phyloP scores from a whole-genome alignment of 2,888 invertebrate genomes.

The Tenthredo distinguenda region DNA sequence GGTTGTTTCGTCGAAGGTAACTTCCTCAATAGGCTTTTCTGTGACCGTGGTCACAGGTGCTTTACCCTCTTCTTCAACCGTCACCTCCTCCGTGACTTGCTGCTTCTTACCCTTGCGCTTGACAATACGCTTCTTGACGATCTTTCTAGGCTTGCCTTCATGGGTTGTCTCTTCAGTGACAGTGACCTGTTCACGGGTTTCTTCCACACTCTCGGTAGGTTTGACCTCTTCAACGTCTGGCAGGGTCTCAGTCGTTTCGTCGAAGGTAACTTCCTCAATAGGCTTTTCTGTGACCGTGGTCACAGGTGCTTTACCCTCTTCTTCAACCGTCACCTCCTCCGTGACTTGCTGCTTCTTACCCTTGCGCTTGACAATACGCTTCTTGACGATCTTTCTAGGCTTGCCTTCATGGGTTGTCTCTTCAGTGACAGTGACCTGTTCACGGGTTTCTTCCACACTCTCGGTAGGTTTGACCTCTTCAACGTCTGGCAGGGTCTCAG shows the following conservation, averaged over 20 bases:
- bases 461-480: constrained; percentile 40
- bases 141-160: constrained; percentile 67
- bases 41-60: constrained; percentile 72
- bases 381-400: constrained; percentile 68
- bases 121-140: constrained; percentile 49
- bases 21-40: constrained; percentile 68
- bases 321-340: constrained; percentile 77
- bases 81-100: constrained; percentile 68
- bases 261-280: constrained; percentile 64
- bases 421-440: constrained; percentile 73
- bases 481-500: constrained; percentile 52
- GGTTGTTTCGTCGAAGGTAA: constrained; percentile 57
- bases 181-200: constrained; percentile 73
- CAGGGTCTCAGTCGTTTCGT: constrained; percentile 56
- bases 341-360: constrained; percentile 70
- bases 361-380: constrained; percentile 71
- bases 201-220: constrained; percentile 59
- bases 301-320: constrained; percentile 78
- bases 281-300: constrained; percentile 73
- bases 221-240: background rate
- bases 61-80: constrained; percentile 70
- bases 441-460: constrained; percentile 70
- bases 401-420: constrained; percentile 62
- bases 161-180: constrained; percentile 64
- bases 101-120: constrained; percentile 44